Evolutionary conservation across 1,140 invertebrate species (phyloP), one percentile per base, ranked within the genome.

Genomic region (Catajapyx aquilonaris): DNA sequence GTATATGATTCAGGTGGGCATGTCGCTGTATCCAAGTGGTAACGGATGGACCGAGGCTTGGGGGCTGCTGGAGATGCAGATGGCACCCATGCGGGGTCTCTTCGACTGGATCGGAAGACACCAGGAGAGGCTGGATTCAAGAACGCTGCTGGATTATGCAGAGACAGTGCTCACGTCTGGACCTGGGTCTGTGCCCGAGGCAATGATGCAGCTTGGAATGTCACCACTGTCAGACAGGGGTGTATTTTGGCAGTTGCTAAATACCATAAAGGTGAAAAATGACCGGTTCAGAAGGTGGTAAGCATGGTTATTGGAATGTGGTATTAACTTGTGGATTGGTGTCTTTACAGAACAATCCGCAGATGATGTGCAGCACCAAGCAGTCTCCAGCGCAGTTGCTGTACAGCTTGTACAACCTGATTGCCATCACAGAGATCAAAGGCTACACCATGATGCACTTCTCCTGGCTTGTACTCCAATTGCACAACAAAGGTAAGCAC

Each of bases 371-470:
- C 52, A 65, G 66, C 30, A 56, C 72, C 11, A 59, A 71, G 39
- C 71, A 84, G 52, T 83, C 79, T 0, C 67, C 74, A 0, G 77
- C 83, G 40, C 79, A 84, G 54, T 58, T 85, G 20, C 59, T 85
- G 4, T 81, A 75, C 48, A 79, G 79, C 52, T 64, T 85, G 25
- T 84, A 84, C 60, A 72, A 69, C 41, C 69, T 74, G 1, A 69
- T 85, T 33, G 68, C 78, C 2, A 52, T 83, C 5, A 73, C 78
- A 0, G 76, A 85, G 60, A 65, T 85, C 40, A 83, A 85, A 54
- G 81, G 78, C 3, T 84, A 76, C 56, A 66, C 71, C 11, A 83
- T 86, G 76, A 73, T 84, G 61, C 78, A 85, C 52, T 86, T 83
- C 57, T 80, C 81, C 0, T 85, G 76, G 64, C 78, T 79, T 66